Base-by-base conservation (phyloP, 2,888 invertebrate genomes). In the Mechanitis messenoides region DNA sequence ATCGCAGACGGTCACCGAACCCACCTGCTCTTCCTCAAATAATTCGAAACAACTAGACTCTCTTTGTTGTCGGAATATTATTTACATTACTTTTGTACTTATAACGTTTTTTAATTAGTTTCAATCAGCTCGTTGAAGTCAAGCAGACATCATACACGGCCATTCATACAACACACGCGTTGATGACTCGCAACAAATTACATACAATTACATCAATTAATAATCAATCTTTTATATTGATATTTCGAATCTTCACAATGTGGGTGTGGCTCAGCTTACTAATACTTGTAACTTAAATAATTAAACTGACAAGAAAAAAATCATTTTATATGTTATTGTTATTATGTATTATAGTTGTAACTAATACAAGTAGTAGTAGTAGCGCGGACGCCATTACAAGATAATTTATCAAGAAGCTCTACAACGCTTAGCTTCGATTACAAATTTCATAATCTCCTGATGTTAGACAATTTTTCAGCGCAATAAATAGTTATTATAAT, bases 401-500 rank as follows among this genome's bases (percentile, higher is more conserved):
- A 2, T 7, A 31, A 50, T 28, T 31, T 50, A 20, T 31, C 50
- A 9, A 7, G 7, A 50, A 31, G 50, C 50, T 31, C 31, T 50
- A 31, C 47, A 6, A 31, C 11, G 28, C 50, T 50, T 50, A 50
- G 28, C 31, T 28, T 50, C 31, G 50, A 9, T 50, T 50, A 50
- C 31, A 31, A 50, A 7, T n/a, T 31, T 50, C 50, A 31, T 50
- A 50, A 50, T 50, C 28, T 31, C 7, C 7, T 31, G 31, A 50
- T 50, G 50, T 50, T 50, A 28, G 63, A 63, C 60, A 60, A 63
- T 50, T 50, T 50, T 50, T 50, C 50, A 50, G 80, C 80, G 76
- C 76, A 84, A 84, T 85, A 85, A 84, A 81, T 78, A 75, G 74
- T 75, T 78, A 78, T 84, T 83, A 83, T 82, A 76, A 78, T 83